These are phyloP conservation scores for Lycaena phlaeas DNA, from an alignment of 2,888 invertebrate species.

Conservation along the genomic window DNA sequence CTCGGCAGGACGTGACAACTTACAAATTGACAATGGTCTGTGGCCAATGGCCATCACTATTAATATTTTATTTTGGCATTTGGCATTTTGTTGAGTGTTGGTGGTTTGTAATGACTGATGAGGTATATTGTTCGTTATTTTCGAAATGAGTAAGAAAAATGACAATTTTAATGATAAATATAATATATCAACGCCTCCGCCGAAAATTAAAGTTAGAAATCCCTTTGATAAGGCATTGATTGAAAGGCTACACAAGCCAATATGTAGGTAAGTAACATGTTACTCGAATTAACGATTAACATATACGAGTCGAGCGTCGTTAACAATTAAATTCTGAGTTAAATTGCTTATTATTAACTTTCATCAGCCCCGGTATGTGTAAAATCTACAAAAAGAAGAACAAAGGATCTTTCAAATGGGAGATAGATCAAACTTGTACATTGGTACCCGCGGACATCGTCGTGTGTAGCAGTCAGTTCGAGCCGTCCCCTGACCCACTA, in stretches of 20 bases:
- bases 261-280: constrained; percentile 78
- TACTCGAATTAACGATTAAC: not conserved
- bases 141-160: constrained; percentile 60
- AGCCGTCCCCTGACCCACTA: constrained; percentile 74
- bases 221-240: constrained; percentile 79
- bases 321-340: not conserved
- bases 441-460: constrained; percentile 80
- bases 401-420: constrained; percentile 70
- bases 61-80: no score
- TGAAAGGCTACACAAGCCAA: constrained; percentile 76
- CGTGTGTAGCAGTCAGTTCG: constrained; percentile 75
- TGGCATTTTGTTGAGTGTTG: not conserved
- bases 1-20: no score
- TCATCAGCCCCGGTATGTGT: constrained; percentile 61
- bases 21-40: no score
- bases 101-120: constrained; percentile 7
- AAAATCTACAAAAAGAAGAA: constrained; percentile 59
- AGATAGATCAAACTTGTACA: constrained; percentile 79
- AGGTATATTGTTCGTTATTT: constrained; percentile 35
- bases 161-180: constrained; percentile 33
- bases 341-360: constrained; percentile 5
- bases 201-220: constrained; percentile 71
- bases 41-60: no score
- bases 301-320: not conserved
- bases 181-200: constrained; percentile 53